These are phyloP conservation scores for Pluvianellus socialis DNA, from an alignment of 2,113 vertebrate genomes.

Conservation along the genomic window DNA sequence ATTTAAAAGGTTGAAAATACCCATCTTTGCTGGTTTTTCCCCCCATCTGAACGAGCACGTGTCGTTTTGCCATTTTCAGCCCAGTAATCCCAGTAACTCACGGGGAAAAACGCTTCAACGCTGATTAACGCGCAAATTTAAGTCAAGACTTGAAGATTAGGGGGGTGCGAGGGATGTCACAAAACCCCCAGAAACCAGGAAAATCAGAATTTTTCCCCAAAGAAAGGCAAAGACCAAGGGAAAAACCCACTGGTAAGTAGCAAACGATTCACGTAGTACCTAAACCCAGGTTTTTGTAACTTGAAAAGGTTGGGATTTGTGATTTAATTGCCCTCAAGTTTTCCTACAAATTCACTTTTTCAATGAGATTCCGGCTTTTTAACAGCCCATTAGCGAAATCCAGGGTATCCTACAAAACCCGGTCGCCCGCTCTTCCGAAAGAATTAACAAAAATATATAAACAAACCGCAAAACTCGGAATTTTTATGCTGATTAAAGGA, in stretches of 20 bases:
- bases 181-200: rapidly evolving
- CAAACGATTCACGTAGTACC: rapidly evolving
- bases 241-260: rapidly evolving
- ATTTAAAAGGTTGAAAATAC: background rate
- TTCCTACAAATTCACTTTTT: background rate
- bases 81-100: rapidly evolving
- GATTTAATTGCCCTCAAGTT: background rate
- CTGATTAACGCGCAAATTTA: rapidly evolving
- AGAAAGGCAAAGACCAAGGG: too few species aligned
- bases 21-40: background rate
- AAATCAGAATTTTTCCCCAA: background rate
- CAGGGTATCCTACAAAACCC: background rate
- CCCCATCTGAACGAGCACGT: background rate
- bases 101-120: rapidly evolving
- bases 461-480: too few species aligned
- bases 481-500: background rate
- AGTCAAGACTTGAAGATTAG: background rate
- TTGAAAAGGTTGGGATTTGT: too few species aligned
- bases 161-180: background rate
- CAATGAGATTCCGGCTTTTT: background rate
- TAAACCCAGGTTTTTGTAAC: rapidly evolving
- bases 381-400: rapidly evolving
- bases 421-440: background rate
- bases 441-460: too few species aligned
- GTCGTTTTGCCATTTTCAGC: too few species aligned